Evolutionary conservation across 30 jellyfish, hydroid and myxozoan species (phyloP).

Genomic region (Sanderia malayensis): DNA sequence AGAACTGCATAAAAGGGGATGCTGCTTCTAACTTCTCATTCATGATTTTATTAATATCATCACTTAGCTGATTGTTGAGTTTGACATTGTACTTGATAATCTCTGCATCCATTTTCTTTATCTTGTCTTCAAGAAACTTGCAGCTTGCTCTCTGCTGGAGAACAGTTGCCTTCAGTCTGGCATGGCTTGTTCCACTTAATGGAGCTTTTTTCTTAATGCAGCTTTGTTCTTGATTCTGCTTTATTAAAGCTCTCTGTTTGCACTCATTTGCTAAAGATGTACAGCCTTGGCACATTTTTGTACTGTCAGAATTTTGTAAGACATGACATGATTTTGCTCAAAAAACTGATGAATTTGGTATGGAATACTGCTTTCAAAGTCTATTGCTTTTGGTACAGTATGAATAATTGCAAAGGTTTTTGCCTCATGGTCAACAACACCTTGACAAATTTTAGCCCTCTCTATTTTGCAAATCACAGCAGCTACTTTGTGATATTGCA

Average conservation of each 20-base stretch:
- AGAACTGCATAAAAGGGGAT: slow-evolving; percentile 57
- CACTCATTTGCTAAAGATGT: not conserved
- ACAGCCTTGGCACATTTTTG: not conserved
- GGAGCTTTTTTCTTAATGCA: not conserved
- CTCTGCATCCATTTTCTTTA: slow-evolving; percentile 1
- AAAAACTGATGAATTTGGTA: not conserved
- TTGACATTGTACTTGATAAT: slow-evolving; percentile 8
- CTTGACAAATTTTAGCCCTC: not conserved
- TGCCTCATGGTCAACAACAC: not conserved
- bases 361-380: not conserved
- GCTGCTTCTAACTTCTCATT: not conserved
- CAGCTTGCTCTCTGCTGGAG: not conserved
- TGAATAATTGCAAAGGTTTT: not conserved
- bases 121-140: not conserved
- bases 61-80: slow-evolving; percentile 26
- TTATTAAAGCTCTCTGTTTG: not conserved
- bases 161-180: not conserved
- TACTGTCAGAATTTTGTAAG: not conserved
- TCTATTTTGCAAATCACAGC: not conserved
- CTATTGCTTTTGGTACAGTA: not conserved
- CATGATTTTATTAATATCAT: slow-evolving; percentile 27
- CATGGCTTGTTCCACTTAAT: not conserved
- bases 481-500: not conserved
- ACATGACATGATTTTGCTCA: not conserved
- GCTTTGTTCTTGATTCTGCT: not conserved